Percentiles rank a stretch among this genome's conserved stretches.
Evolutionary conservation across 2,888 invertebrate species (phyloP).

Genomic region (Thymelicus acteon): DNA sequence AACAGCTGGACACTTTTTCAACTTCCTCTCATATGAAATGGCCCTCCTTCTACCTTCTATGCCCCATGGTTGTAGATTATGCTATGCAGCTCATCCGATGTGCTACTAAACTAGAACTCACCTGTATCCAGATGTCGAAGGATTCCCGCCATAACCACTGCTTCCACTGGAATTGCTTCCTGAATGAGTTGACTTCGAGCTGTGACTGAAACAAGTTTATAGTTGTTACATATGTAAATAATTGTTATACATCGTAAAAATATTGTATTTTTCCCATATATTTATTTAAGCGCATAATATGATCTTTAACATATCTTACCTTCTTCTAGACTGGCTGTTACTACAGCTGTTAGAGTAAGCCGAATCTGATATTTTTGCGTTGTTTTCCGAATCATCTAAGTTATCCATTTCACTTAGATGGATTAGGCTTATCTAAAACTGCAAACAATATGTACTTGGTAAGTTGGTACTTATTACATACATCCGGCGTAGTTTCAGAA

Average conservation of each 20-base stretch:
- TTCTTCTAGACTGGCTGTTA: constrained; percentile 92
- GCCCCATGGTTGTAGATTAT: background rate
- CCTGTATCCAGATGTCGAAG: constrained; percentile 85
- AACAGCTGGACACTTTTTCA: no score
- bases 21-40: no score
- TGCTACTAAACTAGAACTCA: constrained; percentile 52
- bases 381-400: constrained; percentile 82
- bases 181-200: constrained; percentile 91
- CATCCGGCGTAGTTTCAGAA: no score
- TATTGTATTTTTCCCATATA: no score
- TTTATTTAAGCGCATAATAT: background rate
- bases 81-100: background rate
- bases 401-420: constrained; percentile 44
- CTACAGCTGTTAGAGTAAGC: constrained; percentile 93
- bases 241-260: no score
- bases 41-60: no score
- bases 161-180: constrained; percentile 92
- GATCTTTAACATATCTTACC: constrained; percentile 74
- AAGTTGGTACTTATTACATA: no score
- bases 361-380: constrained; percentile 90
- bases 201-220: constrained; percentile 82
- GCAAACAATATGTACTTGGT: background rate
- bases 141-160: constrained; percentile 91
- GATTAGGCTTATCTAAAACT: background rate
- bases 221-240: background rate